phyloP scores from a whole-genome alignment of 2,113 vertebrate genomes.

The Gyps fulvus region DNA sequence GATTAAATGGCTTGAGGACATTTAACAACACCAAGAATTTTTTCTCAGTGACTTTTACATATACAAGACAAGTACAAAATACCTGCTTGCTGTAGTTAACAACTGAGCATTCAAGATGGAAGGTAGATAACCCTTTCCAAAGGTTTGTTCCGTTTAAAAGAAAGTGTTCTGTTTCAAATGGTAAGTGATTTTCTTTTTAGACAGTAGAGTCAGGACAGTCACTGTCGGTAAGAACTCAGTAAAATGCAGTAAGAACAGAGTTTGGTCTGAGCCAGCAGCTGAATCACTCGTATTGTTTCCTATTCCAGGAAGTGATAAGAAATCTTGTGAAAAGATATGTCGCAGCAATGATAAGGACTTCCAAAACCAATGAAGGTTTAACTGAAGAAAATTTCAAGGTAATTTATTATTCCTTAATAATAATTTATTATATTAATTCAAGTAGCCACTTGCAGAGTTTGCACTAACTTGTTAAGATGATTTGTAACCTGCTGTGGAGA shows the following conservation, averaged over 20 bases:
- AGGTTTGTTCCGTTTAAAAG: neutral
- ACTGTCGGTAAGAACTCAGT: neutral
- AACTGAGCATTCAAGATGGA: neutral
- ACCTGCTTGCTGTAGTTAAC: neutral
- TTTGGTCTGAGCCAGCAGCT: neutral
- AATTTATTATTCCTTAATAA: neutral
- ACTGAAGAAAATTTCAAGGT: slow-evolving; percentile 99
- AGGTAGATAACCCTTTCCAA: neutral
- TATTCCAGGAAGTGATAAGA: slow-evolving; percentile 91
- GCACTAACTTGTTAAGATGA: neutral
- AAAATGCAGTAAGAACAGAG: neutral
- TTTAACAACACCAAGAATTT: neutral
- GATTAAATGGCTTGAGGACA: neutral
- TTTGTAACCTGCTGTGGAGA: neutral
- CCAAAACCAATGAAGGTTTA: slow-evolving; percentile 93
- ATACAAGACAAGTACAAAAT: neutral
- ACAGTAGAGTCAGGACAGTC: neutral
- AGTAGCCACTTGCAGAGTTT: neutral
- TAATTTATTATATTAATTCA: neutral
- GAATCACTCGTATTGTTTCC: neutral
- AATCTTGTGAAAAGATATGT: slow-evolving; percentile 94
- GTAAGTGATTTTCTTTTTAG: neutral
- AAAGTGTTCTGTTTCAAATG: neutral
- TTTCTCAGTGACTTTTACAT: neutral
- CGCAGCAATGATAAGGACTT: slow-evolving; percentile 95